Evolutionary conservation across 2,888 invertebrate species (phyloP).

Genomic region (Drosophila tripunctata): DNA sequence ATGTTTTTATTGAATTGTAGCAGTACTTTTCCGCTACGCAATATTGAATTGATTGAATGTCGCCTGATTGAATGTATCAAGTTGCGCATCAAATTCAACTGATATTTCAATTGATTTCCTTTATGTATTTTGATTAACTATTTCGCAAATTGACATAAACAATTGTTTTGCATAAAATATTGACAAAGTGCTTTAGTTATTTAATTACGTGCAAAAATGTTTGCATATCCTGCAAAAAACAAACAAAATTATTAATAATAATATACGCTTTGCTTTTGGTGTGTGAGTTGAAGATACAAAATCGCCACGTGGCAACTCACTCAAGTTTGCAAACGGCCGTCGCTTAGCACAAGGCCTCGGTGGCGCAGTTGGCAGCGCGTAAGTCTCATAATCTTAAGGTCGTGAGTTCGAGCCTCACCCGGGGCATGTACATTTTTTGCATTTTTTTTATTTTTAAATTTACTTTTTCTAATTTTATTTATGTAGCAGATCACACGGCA

Average conservation of each 20-base stretch:
- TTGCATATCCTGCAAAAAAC: constrained; percentile 9
- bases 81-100: constrained; percentile 21
- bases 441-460: background rate
- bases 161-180: constrained; percentile 7
- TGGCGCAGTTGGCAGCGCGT: constrained; percentile 85
- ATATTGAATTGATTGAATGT: constrained; percentile 24
- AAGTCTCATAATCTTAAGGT: constrained; percentile 85
- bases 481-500: constrained; percentile 4
- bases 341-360: constrained; percentile 77
- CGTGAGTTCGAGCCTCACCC: constrained; percentile 84
- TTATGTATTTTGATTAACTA: background rate
- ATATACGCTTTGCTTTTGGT: too few species aligned
- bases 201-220: constrained; percentile 44
- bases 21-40: constrained; percentile 17
- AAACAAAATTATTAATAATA: background rate
- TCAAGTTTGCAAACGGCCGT: constrained; percentile 31
- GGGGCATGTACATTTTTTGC: constrained; percentile 76
- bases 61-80: constrained; percentile 15
- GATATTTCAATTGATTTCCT: constrained; percentile 13
- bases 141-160: constrained; percentile 13
- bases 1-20: constrained; percentile 1
- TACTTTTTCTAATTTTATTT: constrained; percentile 1
- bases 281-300: too few species aligned
- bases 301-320: constrained; percentile 53
- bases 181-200: constrained; percentile 7